Evolutionary conservation across 2,113 vertebrate species (phyloP).

Genomic region (Phaethornis superciliosus): DNA sequence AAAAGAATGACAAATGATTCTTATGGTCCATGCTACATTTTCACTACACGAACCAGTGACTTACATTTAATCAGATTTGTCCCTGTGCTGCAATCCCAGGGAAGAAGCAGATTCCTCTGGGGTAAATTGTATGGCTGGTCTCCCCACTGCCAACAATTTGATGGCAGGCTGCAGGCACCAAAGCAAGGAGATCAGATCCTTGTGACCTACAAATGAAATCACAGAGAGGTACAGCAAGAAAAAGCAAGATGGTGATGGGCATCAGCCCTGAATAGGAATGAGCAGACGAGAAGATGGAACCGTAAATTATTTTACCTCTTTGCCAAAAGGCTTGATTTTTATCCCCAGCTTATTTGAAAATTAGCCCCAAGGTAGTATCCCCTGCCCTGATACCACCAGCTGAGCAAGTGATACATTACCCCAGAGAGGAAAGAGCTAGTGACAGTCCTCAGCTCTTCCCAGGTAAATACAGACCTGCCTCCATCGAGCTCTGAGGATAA

Average conservation of each 20-base stretch:
- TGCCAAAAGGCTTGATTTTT: background rate
- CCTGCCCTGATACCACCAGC: background rate
- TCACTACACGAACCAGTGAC: background rate
- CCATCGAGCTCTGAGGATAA: background rate
- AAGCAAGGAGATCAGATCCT: background rate
- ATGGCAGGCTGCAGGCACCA: background rate
- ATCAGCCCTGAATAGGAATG: background rate
- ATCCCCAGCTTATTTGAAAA: background rate
- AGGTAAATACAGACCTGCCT: rapidly evolving
- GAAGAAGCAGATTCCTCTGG: background rate
- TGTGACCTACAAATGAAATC: background rate
- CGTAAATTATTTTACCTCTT: background rate
- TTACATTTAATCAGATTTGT: background rate
- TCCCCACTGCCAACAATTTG: background rate
- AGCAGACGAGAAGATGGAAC: background rate
- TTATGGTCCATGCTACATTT: background rate
- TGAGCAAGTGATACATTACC: background rate
- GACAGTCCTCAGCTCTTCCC: background rate
- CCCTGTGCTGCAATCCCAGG: rapidly evolving
- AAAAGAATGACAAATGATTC: background rate
- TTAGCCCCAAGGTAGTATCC: background rate
- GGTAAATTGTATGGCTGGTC: background rate
- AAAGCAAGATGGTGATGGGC: background rate
- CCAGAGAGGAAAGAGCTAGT: background rate
- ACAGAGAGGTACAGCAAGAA: background rate